Evolutionary conservation across 2,113 vertebrate species (phyloP).

Genomic region (Muntiacus muntjak): DNA sequence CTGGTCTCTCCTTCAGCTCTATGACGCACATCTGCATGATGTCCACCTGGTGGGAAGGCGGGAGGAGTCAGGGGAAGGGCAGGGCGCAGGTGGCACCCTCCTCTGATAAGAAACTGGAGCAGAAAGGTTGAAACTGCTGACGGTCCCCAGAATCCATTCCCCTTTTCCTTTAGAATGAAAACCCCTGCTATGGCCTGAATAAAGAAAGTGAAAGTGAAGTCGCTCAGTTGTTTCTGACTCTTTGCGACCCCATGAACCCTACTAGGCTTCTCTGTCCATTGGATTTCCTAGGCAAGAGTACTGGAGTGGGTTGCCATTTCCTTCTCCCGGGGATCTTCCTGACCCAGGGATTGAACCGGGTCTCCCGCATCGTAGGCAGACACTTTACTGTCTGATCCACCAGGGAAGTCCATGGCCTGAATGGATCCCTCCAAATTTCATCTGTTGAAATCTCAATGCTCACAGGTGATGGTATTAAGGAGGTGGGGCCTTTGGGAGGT

Average conservation of each 20-base stretch:
- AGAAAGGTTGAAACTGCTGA: neutral
- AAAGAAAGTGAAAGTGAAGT: too few relatives aligned
- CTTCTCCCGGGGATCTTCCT: too few relatives aligned
- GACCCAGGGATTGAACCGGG: too few relatives aligned
- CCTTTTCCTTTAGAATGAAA: neutral
- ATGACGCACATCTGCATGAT: conserved; percentile 97
- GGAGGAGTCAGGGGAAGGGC: neutral
- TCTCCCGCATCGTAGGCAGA: too few relatives aligned
- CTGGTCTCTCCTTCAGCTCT: conserved; percentile 88
- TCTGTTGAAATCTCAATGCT: neutral
- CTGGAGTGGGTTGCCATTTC: too few relatives aligned
- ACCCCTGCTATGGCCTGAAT: neutral
- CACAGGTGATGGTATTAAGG: neutral
- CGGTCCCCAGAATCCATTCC: neutral
- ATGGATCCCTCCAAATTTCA: neutral
- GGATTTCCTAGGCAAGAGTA: too few relatives aligned
- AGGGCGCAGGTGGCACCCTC: rapidly evolving
- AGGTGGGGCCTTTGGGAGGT: neutral
- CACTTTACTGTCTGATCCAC: too few relatives aligned
- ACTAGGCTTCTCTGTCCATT: too few relatives aligned
- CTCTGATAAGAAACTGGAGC: neutral
- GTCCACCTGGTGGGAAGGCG: conserved; percentile 86
- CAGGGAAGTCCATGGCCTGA: neutral
- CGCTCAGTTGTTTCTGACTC: too few relatives aligned
- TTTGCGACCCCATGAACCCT: too few relatives aligned